These are phyloP conservation scores for Uropsilus gracilis DNA, from an alignment of 2,113 vertebrate species.

Conservation along the genomic window DNA sequence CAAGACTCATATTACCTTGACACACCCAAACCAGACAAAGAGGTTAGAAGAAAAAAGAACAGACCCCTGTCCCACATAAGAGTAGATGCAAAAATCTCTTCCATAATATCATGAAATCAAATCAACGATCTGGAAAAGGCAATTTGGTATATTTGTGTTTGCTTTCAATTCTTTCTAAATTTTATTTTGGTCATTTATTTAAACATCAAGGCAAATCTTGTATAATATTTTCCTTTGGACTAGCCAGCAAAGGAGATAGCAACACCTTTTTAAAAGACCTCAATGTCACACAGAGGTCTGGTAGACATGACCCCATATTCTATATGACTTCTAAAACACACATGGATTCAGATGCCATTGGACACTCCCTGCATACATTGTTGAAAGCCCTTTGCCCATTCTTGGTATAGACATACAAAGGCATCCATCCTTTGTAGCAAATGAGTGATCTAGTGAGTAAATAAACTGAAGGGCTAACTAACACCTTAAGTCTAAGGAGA, in stretches of 20 bases:
- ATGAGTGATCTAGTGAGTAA: not conserved
- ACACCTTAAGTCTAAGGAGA: not conserved
- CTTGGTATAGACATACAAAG: not conserved
- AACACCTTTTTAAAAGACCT: not conserved
- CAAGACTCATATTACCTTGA: not conserved
- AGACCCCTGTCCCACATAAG: not conserved
- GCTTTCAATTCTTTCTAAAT: not conserved
- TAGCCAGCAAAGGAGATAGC: not conserved
- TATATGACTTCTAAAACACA: not conserved
- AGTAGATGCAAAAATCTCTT: not conserved
- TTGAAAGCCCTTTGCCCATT: not conserved
- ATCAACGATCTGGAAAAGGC: not conserved
- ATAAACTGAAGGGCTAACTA: not conserved
- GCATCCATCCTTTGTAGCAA: not conserved
- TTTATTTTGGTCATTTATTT: not conserved
- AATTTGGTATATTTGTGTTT: not conserved
- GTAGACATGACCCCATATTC: not conserved
- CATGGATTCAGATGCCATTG: not conserved
- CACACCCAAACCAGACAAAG: not conserved
- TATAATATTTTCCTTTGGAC: not conserved
- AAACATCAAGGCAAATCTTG: not conserved
- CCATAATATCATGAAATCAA: not conserved
- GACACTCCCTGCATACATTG: not conserved
- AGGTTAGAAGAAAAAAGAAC: not conserved
- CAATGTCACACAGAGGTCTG: not conserved